Base-by-base conservation (phyloP, 2,888 invertebrate species). In the Sinohyriopsis cumingii region DNA sequence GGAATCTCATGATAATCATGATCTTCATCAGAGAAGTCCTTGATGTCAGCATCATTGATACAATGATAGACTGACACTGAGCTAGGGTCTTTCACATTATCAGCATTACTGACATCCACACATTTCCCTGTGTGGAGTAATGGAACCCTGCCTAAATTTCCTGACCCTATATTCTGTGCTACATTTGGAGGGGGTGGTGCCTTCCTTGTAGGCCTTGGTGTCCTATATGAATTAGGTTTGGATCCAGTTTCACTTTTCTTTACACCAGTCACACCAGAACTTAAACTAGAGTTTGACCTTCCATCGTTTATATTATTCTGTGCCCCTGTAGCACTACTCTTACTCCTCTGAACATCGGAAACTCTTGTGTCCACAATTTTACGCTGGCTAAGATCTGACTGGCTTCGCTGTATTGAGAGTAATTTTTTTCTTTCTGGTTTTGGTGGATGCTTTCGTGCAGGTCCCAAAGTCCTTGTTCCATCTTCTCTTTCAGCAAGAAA, bases 1-100 rank as follows among this genome's bases (percentile, higher is more conserved):
- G 81, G 76, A 66, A 82, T 86, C 70, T 85, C 83, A 66, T 81
- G 83, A 75, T 85, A 84, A 64, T 82, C 82, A 72, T 82, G 79
- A 55, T 81, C 78, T 19, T 69, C 76, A 63, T 71, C 72, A 56
- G 71, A 72, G 5, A 71, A 70, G 33, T 65, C 70, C 12, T 54
- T 59, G 56, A 60, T 22, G 20, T 72, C 70, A 18, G 67, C 72
- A 71, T 75, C 72, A 45, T 72, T 63, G 59, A 81, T 79, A 55
- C 67, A 71, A 66, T 77, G 70, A 68, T 81, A 79, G 15, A 72
- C 71, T 53, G 70, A 69, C 22, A 72, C 77, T 45, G 33, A 45
- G 5, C 15, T 25, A 25, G 62, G 57, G 55, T 69, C 60, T 24
- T 59, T 54, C 25, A 62, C 45, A 45, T 45, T 45, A 15, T 45